Conservation (phyloP, 2,888 invertebrate genomes). For the Odontomyia ornata region DNA sequence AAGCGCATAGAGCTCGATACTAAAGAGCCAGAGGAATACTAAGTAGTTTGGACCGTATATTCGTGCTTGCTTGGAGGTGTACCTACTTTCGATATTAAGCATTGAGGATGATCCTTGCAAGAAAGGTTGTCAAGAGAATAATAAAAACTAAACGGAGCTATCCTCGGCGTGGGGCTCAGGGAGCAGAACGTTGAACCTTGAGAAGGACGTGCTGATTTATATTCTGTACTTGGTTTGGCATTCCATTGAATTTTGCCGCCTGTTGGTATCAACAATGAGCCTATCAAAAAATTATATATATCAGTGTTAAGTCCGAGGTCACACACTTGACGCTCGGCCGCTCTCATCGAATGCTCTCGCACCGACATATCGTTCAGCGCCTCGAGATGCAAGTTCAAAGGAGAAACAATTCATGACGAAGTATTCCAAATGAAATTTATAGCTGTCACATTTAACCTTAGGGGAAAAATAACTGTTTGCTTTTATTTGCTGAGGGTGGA, state of each 20-base stretch:
- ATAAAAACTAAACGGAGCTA: conserved; percentile 41
- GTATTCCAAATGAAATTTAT: conserved; percentile 36
- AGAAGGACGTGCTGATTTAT: conserved; percentile 29
- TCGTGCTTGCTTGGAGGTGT: conserved; percentile 4
- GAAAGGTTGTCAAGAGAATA: conserved; percentile 24
- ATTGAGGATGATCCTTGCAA: conserved; percentile 4
- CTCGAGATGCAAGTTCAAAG: background rate
- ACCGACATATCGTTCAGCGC: background rate
- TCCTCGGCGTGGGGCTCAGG: background rate
- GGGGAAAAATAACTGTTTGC: conserved; percentile 22
- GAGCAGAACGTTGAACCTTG: background rate
- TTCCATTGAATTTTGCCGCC: conserved; percentile 40
- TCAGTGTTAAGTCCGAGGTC: background rate
- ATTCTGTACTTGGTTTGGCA: conserved; percentile 25
- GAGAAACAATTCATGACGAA: background rate
- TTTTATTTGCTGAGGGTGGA: conserved; percentile 14
- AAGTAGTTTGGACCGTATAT: conserved; percentile 26
- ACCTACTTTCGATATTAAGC: conserved; percentile 10
- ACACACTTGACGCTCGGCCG: conserved; percentile 13
- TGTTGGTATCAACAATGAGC: conserved; percentile 43
- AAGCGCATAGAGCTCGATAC: conserved; percentile 13
- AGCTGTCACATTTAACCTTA: conserved; percentile 11
- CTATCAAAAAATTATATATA: conserved; percentile 41
- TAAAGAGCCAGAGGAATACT: conserved; percentile 30
- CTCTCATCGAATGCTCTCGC: background rate